A percentile compares a stretch with the other conserved stretches of the same genome.
Evolutionary conservation across 2,113 vertebrate species (phyloP).

Genomic region (Thalassarche chlororhynchos): DNA sequence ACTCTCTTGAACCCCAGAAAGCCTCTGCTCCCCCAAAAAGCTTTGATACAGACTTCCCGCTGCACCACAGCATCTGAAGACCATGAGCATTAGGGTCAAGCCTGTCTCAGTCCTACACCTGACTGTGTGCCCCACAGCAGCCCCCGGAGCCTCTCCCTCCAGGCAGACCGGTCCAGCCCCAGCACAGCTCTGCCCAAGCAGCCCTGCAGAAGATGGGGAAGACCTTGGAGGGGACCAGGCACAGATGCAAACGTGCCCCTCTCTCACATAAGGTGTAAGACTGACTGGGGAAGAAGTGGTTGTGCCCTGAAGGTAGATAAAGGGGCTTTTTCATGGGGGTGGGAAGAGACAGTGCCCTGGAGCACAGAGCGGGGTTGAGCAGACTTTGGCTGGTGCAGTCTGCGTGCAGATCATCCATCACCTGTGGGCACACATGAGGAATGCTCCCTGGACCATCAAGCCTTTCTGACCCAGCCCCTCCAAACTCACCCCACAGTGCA

Average conservation of each 20-base stretch:
- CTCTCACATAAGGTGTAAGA: neutral
- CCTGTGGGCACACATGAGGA: neutral
- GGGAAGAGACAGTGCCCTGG: neutral
- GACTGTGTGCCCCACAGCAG: neutral
- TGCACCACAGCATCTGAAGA: neutral
- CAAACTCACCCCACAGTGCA: neutral
- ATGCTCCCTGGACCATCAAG: neutral
- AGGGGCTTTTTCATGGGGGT: neutral
- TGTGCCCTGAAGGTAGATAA: neutral
- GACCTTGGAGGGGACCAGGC: neutral
- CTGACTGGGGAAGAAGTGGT: neutral
- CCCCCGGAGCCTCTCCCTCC: neutral
- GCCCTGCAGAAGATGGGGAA: neutral
- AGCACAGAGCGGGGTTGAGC: accelerated
- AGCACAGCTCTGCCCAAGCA: neutral
- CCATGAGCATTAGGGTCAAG: neutral
- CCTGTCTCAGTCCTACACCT: no score
- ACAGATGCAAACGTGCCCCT: no score
- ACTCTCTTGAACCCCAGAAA: neutral
- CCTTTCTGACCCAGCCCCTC: neutral
- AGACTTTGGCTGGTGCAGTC: neutral
- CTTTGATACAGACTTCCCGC: neutral
- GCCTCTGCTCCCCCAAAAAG: neutral
- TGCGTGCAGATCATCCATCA: neutral
- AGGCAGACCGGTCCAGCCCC: neutral